Base-by-base conservation (phyloP, 1,140 invertebrate species). In the Sitophilus oryzae region DNA sequence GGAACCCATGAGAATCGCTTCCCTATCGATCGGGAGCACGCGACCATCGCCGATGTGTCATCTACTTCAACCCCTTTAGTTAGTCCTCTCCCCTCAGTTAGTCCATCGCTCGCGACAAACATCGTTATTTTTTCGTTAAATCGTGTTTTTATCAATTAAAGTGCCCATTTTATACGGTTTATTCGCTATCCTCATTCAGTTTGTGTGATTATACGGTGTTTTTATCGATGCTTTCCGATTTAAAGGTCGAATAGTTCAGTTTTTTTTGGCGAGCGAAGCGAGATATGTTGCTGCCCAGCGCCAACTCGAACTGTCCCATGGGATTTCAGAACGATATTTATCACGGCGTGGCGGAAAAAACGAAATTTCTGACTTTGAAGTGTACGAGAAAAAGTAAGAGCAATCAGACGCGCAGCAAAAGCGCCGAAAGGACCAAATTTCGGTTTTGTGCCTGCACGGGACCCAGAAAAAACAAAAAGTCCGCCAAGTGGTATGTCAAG, bases 401-500 rank as follows among this genome's bases (percentile, higher is more conserved):
- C 11, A 61, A 50, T 47, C 52, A 58, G 19, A 23, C 38, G 10
- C 60, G 61, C 25, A 48, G 59, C 34, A 63, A 56, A 44, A 62
- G 54, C 42, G 55, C 56, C 11, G 55, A 59, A 38, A 61, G 62
- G 21, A 61, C 46, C 37, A 61, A 52, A 50, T 66, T 69, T 47
- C 58, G 61, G 41, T 64, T 66, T 52, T 72, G 69, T 49, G 62
- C 63, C 20, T 72, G 70, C 49, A 65, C 64, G 0, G 63, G 67
- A 9, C 59, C 60, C 3, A 56, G 46, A 35, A 67, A 66, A 47
- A 56, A 34, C 37, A 64, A 64, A 47, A 69, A 65, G 44, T 67
- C 63, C 11, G 60, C 71, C 19, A 74, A 72, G 68, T 75, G 73
- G 73, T 74, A 75, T 54, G 67, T 75, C 16, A 75, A 75, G 71